A percentile compares a stretch with the other conserved stretches of the same genome.
Conservation (phyloP, 2,113 vertebrate genomes). For the Ochotona curzoniae region DNA sequence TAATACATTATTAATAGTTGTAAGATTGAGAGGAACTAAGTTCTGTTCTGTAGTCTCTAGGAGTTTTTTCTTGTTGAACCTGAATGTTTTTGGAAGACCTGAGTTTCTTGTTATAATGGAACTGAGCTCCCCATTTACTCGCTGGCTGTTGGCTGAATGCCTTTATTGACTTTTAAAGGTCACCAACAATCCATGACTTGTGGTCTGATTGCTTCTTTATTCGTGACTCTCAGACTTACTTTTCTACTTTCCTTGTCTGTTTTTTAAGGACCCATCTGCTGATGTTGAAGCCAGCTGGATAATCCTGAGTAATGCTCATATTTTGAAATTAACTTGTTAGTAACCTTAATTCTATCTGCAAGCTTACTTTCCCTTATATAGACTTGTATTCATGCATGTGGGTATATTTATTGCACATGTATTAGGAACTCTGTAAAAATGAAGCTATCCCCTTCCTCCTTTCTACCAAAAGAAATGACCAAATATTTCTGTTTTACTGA, state of each 20-base stretch:
- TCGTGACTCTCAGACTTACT: neutral
- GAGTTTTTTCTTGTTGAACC: neutral
- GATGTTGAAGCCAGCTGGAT: fast-evolving
- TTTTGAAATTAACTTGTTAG: neutral
- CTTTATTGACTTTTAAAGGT: neutral
- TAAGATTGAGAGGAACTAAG: neutral
- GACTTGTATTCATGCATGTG: no score
- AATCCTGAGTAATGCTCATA: neutral
- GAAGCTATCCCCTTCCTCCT: neutral
- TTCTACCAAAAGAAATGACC: neutral
- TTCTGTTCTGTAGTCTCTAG: neutral
- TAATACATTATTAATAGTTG: neutral
- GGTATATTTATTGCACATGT: no score
- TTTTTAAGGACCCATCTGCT: neutral
- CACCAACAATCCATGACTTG: neutral
- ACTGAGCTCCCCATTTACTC: neutral
- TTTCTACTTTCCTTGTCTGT: neutral
- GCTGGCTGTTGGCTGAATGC: neutral
- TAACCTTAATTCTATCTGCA: neutral
- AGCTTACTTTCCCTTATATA: neutral
- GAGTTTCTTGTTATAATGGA: neutral
- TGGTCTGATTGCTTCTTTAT: no score
- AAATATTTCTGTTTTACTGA: neutral
- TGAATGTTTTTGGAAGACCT: neutral
- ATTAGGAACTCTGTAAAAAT: neutral